A percentile compares a stretch with the other conserved stretches of the same genome.
These are phyloP conservation scores for Agriopis leucophaearia DNA, from an alignment of 2,888 invertebrate genomes.

Conservation along the genomic window DNA sequence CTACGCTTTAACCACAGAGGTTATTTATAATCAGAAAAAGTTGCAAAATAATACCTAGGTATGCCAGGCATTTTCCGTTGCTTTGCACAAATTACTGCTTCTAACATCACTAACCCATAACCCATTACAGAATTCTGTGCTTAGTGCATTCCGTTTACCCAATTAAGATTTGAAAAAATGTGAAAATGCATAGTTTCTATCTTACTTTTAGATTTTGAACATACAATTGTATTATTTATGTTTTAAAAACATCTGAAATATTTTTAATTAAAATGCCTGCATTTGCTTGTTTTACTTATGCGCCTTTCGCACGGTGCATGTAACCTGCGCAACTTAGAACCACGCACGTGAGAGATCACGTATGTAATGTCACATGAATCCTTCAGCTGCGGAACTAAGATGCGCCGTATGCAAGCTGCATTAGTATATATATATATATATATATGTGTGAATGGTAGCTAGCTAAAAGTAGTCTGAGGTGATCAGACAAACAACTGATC, in stretches of 20 bases:
- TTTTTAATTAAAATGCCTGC: background rate
- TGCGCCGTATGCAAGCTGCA: too few species aligned
- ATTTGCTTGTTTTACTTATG: background rate
- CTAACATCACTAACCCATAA: constrained; percentile 5
- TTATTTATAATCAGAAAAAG: background rate
- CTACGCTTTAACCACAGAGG: too few species aligned
- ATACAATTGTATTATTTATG: background rate
- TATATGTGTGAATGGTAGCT: too few species aligned
- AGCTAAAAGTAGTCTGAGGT: too few species aligned
- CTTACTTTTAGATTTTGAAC: background rate
- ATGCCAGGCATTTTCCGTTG: background rate
- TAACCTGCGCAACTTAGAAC: too few species aligned
- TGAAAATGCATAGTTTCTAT: background rate
- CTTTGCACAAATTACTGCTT: constrained; percentile 2
- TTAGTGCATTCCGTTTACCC: constrained; percentile 29
- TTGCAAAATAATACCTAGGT: background rate
- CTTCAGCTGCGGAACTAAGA: too few species aligned
- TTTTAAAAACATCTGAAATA: background rate
- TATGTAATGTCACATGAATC: too few species aligned
- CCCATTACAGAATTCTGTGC: too few species aligned
- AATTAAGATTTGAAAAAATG: constrained; percentile 43
- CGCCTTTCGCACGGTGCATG: too few species aligned
- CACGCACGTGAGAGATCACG: too few species aligned
- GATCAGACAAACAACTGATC: too few species aligned
- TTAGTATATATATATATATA: too few species aligned